phyloP scores from a whole-genome alignment of 1,140 invertebrate genomes.

The Rhysida immarginata region DNA sequence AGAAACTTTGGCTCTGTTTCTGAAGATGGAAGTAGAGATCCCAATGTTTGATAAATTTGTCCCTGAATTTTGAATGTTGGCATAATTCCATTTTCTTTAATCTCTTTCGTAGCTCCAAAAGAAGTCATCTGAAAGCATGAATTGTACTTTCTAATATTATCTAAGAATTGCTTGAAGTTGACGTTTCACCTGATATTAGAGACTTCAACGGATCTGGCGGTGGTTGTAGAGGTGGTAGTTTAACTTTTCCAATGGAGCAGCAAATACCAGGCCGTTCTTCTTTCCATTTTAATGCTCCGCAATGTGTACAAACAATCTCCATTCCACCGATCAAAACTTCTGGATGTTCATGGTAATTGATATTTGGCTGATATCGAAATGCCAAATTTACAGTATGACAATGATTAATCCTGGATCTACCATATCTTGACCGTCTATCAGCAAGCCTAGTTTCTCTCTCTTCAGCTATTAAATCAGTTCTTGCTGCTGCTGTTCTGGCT shows the following conservation, averaged over 20 bases:
- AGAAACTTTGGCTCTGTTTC: slow-evolving; percentile 26
- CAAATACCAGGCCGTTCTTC: slow-evolving; percentile 28
- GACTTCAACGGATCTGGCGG: slow-evolving; percentile 1
- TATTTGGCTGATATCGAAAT: not conserved
- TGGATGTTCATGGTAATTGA: not conserved
- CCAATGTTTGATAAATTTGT: slow-evolving; percentile 32
- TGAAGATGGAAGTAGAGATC: slow-evolving; percentile 23
- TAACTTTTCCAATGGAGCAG: slow-evolving; percentile 26
- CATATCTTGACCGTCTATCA: too few relatives aligned
- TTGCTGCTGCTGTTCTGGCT: too few relatives aligned
- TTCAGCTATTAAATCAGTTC: too few relatives aligned
- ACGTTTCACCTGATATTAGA: not conserved
- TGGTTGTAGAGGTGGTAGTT: slow-evolving; percentile 19
- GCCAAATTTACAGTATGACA: too few relatives aligned
- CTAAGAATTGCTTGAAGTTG: slow-evolving; percentile 26
- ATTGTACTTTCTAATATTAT: slow-evolving; percentile 30
- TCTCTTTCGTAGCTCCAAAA: slow-evolving; percentile 24
- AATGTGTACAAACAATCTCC: slow-evolving; percentile 10
- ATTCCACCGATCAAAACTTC: not conserved
- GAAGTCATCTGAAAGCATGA: slow-evolving; percentile 30
- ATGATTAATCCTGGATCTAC: too few relatives aligned
- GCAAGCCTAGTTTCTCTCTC: too few relatives aligned
- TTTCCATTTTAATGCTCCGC: slow-evolving; percentile 27
- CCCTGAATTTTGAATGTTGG: slow-evolving; percentile 34
- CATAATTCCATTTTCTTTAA: slow-evolving; percentile 21